Conservation (phyloP, 2,797 vertebrate species). For the Ctenopoma multispine region DNA sequence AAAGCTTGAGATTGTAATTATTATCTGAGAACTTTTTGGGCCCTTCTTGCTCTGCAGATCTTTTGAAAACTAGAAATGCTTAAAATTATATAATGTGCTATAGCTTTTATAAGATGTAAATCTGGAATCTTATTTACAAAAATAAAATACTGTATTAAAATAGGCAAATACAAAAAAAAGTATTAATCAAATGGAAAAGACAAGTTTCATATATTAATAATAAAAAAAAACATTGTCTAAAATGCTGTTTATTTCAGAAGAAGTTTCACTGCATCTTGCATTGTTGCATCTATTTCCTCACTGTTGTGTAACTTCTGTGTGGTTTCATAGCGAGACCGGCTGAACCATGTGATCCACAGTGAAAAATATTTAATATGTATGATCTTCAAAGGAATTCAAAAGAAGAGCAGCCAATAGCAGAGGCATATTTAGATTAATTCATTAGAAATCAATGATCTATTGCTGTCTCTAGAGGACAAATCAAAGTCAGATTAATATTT, state of each 20-base stretch:
- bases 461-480: conserved; percentile 58
- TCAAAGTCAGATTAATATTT: conserved; percentile 68
- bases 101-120: not conserved
- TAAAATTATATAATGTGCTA: not conserved
- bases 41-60: not conserved
- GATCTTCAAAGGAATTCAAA: conserved; percentile 71
- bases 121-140: not conserved
- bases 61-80: conserved; percentile 13
- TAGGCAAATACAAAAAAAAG: conserved; percentile 8
- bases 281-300: conserved; percentile 23
- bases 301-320: conserved; percentile 12
- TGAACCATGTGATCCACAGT: conserved; percentile 60
- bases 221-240: conserved; percentile 19
- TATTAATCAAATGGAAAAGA: conserved; percentile 13
- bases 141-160: conserved; percentile 6
- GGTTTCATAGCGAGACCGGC: conserved; percentile 46
- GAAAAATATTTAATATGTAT: conserved; percentile 56
- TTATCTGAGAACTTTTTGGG: not conserved
- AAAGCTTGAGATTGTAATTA: conserved; percentile 13
- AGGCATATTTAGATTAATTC: conserved; percentile 56
- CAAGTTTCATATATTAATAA: conserved; percentile 1
- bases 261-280: conserved; percentile 27
- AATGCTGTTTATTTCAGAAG: conserved; percentile 15
- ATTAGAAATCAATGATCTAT: conserved; percentile 50
- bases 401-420: conserved; percentile 44